phyloP scores from a whole-genome alignment of 2,113 vertebrate genomes.

The Leucopsar rothschildi region DNA sequence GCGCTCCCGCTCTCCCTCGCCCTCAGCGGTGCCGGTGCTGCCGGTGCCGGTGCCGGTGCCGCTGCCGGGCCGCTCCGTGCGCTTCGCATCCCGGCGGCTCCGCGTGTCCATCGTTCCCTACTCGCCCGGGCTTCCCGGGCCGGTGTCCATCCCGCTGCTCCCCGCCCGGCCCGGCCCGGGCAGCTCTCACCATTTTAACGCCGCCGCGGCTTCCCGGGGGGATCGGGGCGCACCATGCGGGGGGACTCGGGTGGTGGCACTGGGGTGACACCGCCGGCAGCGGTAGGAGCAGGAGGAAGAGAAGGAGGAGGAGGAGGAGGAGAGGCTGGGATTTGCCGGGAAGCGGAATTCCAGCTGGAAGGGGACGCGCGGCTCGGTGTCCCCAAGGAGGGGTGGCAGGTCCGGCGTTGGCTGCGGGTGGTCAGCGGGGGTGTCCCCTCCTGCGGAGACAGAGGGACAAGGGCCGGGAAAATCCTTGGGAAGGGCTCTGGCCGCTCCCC shows the following conservation, averaged over 20 bases:
- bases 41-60: not conserved
- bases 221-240: not conserved
- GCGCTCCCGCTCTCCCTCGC: not conserved
- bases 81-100: not conserved
- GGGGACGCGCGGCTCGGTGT: not conserved
- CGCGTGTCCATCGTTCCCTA: not conserved
- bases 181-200: not conserved
- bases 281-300: not conserved
- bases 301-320: not conserved
- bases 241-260: not conserved
- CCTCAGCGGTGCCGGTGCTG: not conserved
- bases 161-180: not conserved
- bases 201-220: not conserved
- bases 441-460: not conserved
- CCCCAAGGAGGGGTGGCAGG: not conserved
- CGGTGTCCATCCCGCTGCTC: not conserved
- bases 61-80: not conserved
- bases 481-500: not conserved
- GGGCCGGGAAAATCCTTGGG: not conserved
- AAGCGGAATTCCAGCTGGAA: not conserved
- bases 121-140: not conserved
- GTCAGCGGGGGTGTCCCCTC: not conserved
- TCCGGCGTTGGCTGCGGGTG: not conserved
- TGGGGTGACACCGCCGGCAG: not conserved
- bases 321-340: not conserved